Percentiles rank a stretch among this genome's conserved stretches.
Conservation (phyloP, 1,140 invertebrate genomes). For the Diorhabda carinulata region DNA sequence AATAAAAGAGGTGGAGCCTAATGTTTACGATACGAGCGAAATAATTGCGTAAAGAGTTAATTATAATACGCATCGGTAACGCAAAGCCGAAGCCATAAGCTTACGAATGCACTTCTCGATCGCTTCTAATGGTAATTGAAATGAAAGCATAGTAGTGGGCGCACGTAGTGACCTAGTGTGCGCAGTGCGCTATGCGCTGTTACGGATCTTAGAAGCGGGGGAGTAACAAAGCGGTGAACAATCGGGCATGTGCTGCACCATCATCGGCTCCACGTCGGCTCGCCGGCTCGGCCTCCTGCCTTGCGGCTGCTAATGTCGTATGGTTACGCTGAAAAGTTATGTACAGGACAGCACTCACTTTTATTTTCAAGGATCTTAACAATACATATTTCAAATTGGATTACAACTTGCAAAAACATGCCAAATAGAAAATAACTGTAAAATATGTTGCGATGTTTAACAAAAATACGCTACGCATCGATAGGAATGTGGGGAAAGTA, state of each 20-base stretch:
- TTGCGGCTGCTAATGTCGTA: constrained; percentile 18
- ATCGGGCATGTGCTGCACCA: constrained; percentile 28
- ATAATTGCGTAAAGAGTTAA: constrained; percentile 18
- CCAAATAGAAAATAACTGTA: too few relatives aligned
- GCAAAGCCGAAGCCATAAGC: constrained; percentile 4
- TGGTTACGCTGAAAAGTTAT: neutral
- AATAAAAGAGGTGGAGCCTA: constrained; percentile 17
- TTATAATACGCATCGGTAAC: constrained; percentile 19
- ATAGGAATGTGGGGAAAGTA: too few relatives aligned
- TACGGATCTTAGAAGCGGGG: constrained; percentile 34
- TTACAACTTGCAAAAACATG: too few relatives aligned
- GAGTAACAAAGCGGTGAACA: constrained; percentile 33
- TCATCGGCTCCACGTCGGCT: constrained; percentile 21
- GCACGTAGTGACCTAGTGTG: constrained; percentile 38
- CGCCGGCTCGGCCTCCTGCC: constrained; percentile 28
- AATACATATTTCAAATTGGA: too few relatives aligned
- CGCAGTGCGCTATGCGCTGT: constrained; percentile 39
- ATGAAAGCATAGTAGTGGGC: constrained; percentile 26
- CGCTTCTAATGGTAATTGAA: constrained; percentile 19
- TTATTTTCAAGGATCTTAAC: neutral
- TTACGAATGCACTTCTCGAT: neutral
- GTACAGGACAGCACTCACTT: neutral
- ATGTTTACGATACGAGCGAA: constrained; percentile 9
- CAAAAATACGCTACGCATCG: too few relatives aligned
- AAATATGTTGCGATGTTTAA: too few relatives aligned